Percentiles rank a stretch among this genome's conserved stretches.
These are phyloP conservation scores for Callocephalon fimbriatum DNA, from an alignment of 2,113 vertebrate genomes.

Conservation along the genomic window DNA sequence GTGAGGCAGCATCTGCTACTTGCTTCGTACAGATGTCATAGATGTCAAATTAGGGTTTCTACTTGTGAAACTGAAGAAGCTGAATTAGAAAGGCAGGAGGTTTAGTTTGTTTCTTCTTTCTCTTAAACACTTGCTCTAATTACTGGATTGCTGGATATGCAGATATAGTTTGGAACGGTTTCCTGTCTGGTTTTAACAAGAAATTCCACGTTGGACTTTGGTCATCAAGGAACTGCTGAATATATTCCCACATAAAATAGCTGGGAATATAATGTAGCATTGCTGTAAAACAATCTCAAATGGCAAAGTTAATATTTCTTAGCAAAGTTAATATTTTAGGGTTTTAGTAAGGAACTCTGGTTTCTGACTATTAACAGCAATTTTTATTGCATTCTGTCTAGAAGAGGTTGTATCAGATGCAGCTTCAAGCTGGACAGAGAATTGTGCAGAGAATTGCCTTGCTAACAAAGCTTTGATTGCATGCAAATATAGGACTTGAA, in stretches of 20 bases:
- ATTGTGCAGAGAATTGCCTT: not conserved
- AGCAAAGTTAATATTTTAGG: not conserved
- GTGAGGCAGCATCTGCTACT: not conserved
- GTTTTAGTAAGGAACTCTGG: not conserved
- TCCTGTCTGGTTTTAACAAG: not conserved
- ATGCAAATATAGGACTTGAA: not conserved
- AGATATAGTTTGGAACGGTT: not conserved
- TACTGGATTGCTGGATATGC: not conserved
- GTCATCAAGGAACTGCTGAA: not conserved
- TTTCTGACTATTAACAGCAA: not conserved
- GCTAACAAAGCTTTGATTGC: not conserved
- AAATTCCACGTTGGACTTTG: not conserved
- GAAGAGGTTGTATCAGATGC: not conserved
- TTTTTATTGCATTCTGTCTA: not conserved
- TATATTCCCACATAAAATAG: not conserved
- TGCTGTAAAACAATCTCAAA: not conserved
- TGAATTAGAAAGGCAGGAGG: not conserved
- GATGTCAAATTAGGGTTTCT: not conserved
- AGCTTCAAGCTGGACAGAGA: not conserved
- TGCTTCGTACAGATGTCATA: not conserved
- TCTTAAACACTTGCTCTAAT: not conserved
- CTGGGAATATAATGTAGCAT: not conserved
- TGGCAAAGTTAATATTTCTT: not conserved
- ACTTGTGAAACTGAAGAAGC: not conserved
- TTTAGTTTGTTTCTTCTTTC: not conserved